Conservation (phyloP, 2,113 vertebrate genomes). For the Ochotona curzoniae region DNA sequence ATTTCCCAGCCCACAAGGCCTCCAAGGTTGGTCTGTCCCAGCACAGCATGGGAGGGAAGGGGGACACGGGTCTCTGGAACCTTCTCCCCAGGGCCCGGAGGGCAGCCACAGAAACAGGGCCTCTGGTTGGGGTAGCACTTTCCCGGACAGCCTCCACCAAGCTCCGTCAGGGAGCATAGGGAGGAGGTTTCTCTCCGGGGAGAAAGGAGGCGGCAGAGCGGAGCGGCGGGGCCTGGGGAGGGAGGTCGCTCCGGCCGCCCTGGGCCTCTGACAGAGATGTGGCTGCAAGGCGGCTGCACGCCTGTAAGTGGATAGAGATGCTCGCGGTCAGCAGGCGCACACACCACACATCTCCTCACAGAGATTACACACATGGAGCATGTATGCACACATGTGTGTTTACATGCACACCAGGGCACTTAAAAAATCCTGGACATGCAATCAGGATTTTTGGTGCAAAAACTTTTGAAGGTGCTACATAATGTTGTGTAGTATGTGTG, state of each 20-base stretch:
- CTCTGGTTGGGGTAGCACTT: slow-evolving; percentile 33
- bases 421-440: too few species aligned
- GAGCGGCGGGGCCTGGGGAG: slow-evolving; percentile 88
- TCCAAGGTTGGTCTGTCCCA: not conserved
- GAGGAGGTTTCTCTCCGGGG: slow-evolving; percentile 94
- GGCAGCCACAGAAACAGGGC: not conserved
- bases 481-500: too few species aligned
- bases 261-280: slow-evolving; percentile 89
- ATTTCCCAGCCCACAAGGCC: too few species aligned
- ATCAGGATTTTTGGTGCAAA: too few species aligned
- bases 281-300: slow-evolving; percentile 82
- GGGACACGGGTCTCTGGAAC: not conserved
- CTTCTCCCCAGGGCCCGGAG: not conserved
- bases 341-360: too few species aligned
- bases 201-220: slow-evolving; percentile 85
- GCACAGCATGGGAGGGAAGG: not conserved
- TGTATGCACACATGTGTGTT: too few species aligned
- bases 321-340: slow-evolving; percentile 33
- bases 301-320: slow-evolving; percentile 84
- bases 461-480: too few species aligned
- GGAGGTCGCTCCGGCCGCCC: slow-evolving; percentile 87
- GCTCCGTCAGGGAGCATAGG: slow-evolving; percentile 90
- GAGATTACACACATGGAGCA: too few species aligned
- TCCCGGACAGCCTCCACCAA: not conserved
- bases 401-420: too few species aligned